Base-by-base conservation (phyloP, 30 jellyfish, hydroid and myxozoan species). In the Turritopsis rubra region DNA sequence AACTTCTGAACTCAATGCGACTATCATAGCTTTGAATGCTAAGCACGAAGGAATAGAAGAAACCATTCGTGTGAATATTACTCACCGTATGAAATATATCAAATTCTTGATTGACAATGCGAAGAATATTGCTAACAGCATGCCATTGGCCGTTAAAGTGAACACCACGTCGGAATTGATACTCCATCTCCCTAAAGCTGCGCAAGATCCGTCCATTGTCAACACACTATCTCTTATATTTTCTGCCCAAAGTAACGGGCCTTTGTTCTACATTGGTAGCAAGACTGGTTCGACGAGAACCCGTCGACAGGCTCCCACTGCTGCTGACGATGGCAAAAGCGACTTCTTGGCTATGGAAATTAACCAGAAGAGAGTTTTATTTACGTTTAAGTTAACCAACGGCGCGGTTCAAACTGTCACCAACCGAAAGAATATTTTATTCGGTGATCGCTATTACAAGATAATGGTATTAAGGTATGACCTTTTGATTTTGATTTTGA, bases 21-120 rank as follows among this genome's bases (percentile, higher is more conserved):
- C 85, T 21, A 66, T 93, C 60, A 85, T 28, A 21, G 83, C 29
- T 0, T 83, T 85, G 28, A 88, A 88, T 28, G 52, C 21, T 9
- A 71, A 60, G 16, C 89, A 85, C 73, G 71, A 54, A 29, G 82
- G 66, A 21, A 53, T 93, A 21, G 95, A 88, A 13, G 96, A 88
- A 7, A 79, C 66, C 82, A 88, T 93, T 73, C 76, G 71, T 22
- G 52, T 70, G 52, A 93, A 93, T 72, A 23, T 93, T 83, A 85
- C 98, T 9, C 52, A 75, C 85, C 65, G 84, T 3, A 30, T 93
- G 19, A 94, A 84, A 20, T 84, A 95, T 79, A 79, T 93, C 79
- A 89, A 89, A 30, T 93, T 78, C 86, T 79, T 89, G 79, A 93
- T 93, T 3, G 90, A 70, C 82, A 91, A 93, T 78, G 95, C 98